A percentile compares a stretch with the other conserved stretches of the same genome.
These are phyloP conservation scores for Oncorhynchus kisutch DNA, from an alignment of 2,113 vertebrate species.

Conservation along the genomic window DNA sequence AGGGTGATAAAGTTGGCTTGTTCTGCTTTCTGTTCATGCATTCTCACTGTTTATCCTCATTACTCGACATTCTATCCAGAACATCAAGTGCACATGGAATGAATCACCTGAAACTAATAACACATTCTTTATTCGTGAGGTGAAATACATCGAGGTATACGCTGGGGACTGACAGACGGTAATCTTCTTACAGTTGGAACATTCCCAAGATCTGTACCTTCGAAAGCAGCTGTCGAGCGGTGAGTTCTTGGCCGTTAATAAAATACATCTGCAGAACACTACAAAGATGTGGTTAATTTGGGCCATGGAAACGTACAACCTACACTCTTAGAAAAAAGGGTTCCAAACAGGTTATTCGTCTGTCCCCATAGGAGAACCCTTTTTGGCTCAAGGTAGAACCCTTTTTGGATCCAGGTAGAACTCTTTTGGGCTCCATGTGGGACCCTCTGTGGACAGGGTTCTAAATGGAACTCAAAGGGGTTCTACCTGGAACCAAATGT, in stretches of 20 bases:
- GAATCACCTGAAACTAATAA: neutral
- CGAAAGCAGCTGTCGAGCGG: conserved; percentile 24
- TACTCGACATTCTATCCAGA: too few relatives aligned
- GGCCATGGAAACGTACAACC: conserved; percentile 5
- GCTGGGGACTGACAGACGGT: neutral
- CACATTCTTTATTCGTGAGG: neutral
- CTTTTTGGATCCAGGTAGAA: too few relatives aligned
- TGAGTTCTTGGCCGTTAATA: conserved; percentile 37
- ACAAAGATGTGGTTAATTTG: conserved; percentile 6
- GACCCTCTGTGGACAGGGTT: too few relatives aligned
- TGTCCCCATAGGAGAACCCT: too few relatives aligned
- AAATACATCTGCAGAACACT: conserved; percentile 37
- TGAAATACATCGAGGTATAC: neutral
- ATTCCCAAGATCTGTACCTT: too few relatives aligned
- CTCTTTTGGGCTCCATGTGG: too few relatives aligned
- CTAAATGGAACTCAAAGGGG: too few relatives aligned
- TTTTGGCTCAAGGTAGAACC: too few relatives aligned
- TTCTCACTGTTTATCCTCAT: neutral
- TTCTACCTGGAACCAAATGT: too few relatives aligned
- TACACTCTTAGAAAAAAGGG: neutral
- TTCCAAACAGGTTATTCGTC: too few relatives aligned
- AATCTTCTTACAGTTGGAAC: neutral
- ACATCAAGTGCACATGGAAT: neutral
- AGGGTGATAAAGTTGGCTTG: neutral
- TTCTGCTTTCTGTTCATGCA: neutral